Evolutionary conservation across 2,113 vertebrate species (phyloP).

Genomic region (Tamias sibiricus): DNA sequence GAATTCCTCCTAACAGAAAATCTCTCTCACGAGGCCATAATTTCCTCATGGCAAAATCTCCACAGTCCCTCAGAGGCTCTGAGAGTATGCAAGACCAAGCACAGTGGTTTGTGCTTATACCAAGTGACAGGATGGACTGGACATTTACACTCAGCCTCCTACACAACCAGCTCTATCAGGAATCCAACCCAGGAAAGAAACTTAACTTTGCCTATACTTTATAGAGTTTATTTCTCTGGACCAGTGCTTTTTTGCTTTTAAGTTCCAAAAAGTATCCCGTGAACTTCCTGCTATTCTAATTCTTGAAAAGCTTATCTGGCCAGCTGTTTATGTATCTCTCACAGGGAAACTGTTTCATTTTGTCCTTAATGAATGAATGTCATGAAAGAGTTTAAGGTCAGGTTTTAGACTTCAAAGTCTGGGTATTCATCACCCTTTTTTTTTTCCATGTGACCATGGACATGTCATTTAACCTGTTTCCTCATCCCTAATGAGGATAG

Average conservation of each 20-base stretch:
- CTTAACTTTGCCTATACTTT: not conserved
- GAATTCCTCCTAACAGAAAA: slow-evolving; percentile 18
- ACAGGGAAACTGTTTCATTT: not conserved
- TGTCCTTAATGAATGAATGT: not conserved
- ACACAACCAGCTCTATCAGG: not conserved
- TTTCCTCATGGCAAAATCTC: slow-evolving; percentile 28
- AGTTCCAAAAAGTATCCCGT: slow-evolving; percentile 29
- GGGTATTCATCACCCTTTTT: not conserved
- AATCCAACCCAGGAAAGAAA: not conserved
- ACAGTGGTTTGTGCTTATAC: not conserved
- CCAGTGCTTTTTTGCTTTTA: not conserved
- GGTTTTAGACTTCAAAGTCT: not conserved
- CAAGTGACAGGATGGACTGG: not conserved
- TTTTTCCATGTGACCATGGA: not conserved
- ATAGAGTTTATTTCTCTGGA: not conserved
- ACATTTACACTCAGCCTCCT: not conserved
- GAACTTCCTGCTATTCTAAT: not conserved
- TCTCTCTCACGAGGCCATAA: not conserved
- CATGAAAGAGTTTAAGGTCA: not conserved
- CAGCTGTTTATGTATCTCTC: not conserved
- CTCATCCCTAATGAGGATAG: not conserved
- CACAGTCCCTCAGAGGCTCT: not conserved
- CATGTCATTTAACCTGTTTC: not conserved
- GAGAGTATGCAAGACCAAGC: not conserved
- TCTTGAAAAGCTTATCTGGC: not conserved